phyloP scores from a whole-genome alignment of 1,140 invertebrate genomes.

The Maniola jurtina region DNA sequence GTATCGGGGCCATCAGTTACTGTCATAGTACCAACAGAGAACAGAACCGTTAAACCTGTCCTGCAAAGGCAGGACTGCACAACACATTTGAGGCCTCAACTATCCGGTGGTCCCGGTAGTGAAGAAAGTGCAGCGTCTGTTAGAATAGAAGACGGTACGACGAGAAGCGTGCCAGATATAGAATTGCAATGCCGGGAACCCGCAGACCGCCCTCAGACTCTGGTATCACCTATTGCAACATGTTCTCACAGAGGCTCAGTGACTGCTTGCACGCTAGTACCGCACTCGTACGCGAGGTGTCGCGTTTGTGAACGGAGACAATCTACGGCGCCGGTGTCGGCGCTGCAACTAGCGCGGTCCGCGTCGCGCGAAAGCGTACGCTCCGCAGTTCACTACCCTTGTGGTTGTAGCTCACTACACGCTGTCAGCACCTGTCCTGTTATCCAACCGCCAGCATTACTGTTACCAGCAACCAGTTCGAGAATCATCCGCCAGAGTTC shows the following conservation, averaged over 20 bases:
- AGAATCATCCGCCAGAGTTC: slow-evolving; percentile 94
- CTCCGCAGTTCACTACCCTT: slow-evolving; percentile 82
- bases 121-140: slow-evolving; percentile 85
- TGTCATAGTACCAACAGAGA: slow-evolving; percentile 71
- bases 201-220: slow-evolving; percentile 74
- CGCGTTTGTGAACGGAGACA: slow-evolving; percentile 86
- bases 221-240: slow-evolving; percentile 77
- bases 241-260: slow-evolving; percentile 79
- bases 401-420: slow-evolving; percentile 76
- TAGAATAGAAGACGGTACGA: slow-evolving; percentile 83
- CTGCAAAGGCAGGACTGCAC: slow-evolving; percentile 91
- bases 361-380: slow-evolving; percentile 86
- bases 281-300: slow-evolving; percentile 80
- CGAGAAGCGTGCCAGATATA: slow-evolving; percentile 92
- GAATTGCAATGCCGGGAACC: slow-evolving; percentile 87
- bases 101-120: slow-evolving; percentile 87
- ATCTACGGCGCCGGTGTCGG: slow-evolving; percentile 87
- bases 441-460: slow-evolving; percentile 82
- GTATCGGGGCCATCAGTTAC: slow-evolving; percentile 77
- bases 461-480: slow-evolving; percentile 84
- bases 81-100: slow-evolving; percentile 84
- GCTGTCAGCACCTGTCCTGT: slow-evolving; percentile 82
- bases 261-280: slow-evolving; percentile 80
- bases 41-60: slow-evolving; percentile 83
- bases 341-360: slow-evolving; percentile 85